Base-by-base conservation (phyloP, 2,888 invertebrate species). In the Calliopum simillimum region DNA sequence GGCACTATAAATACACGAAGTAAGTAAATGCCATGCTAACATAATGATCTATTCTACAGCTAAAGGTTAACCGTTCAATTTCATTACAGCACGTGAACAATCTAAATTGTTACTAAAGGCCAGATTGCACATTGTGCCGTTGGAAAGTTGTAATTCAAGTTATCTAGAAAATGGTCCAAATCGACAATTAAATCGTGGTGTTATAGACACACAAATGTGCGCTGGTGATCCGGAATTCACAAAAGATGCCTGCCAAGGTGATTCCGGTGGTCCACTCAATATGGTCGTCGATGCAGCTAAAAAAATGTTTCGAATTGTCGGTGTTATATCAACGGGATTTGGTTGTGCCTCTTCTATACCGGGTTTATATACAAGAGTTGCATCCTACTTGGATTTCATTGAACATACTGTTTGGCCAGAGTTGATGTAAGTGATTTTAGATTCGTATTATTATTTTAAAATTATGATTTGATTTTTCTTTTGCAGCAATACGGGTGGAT, bases 201-300 rank as follows among this genome's bases (percentile, higher is more conserved):
- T 83, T 12, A 74, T 71, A 14, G 55, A 71, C 1, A 69, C 78
- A 1, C 75, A 79, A 63, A 5, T 83, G 11, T 83, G 83, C 68
- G 82, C 83, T 4, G 74, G 72, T 0, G 84, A 83, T 33, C 72
- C 56, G 0, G 73, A 49, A 6, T 67, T 69, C 16, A 62, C 62
- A 3, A 78, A 73, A 67, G 85, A 85, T 70, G 79, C 85, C 13
- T 85, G 85, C 46, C 74, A 78, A 58, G 85, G 85, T 2, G 84
- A 85, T 64, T 84, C 84, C 0, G 85, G 85, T 1, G 85, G 85
- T 0, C 85, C 85, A 1, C 69, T 85, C 44, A 77, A 81, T 58
- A 59, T 78, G 3, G 76, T 80, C 11, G 63, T 73, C 0, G 78
- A 81, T 70, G 75, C 74, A 43, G 21, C 73, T 59, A 69, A 71